A percentile compares a stretch with the other conserved stretches of the same genome.
phyloP scores from a whole-genome alignment of 53 echinoderm and acorn worm genomes.

The Antedon mediterranea region DNA sequence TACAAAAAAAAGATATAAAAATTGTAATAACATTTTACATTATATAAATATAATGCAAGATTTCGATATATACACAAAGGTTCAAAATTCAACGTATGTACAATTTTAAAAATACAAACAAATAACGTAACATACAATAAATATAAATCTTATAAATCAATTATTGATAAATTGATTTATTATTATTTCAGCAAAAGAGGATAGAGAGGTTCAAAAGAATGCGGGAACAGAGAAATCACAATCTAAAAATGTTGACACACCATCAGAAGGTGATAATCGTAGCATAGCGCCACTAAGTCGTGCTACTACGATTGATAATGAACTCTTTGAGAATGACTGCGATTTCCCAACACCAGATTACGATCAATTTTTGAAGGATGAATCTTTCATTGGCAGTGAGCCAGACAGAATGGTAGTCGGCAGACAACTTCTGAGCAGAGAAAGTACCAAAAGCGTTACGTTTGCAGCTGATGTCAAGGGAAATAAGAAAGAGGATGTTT shows the following conservation, averaged over 20 bases:
- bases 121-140: no score
- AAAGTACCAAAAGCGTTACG: slow-evolving; percentile 72
- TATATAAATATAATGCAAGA: no score
- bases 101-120: no score
- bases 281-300: not conserved
- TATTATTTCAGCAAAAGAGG: not conserved
- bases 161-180: no score
- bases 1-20: no score
- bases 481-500: slow-evolving; percentile 8
- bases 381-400: slow-evolving; percentile 24
- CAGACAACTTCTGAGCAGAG: slow-evolving; percentile 29
- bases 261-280: not conserved
- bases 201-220: not conserved
- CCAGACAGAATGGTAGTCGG: slow-evolving; percentile 8
- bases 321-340: not conserved
- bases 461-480: slow-evolving; percentile 59
- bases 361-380: slow-evolving; percentile 32
- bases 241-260: not conserved
- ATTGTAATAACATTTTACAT: no score
- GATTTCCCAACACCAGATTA: slow-evolving; percentile 87
- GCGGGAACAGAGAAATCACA: not conserved
- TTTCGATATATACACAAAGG: no score
- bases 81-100: no score
- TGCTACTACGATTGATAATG: not conserved
- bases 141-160: no score